Base-by-base conservation (phyloP, 2,797 vertebrate species). In the Busarellus nigricollis region DNA sequence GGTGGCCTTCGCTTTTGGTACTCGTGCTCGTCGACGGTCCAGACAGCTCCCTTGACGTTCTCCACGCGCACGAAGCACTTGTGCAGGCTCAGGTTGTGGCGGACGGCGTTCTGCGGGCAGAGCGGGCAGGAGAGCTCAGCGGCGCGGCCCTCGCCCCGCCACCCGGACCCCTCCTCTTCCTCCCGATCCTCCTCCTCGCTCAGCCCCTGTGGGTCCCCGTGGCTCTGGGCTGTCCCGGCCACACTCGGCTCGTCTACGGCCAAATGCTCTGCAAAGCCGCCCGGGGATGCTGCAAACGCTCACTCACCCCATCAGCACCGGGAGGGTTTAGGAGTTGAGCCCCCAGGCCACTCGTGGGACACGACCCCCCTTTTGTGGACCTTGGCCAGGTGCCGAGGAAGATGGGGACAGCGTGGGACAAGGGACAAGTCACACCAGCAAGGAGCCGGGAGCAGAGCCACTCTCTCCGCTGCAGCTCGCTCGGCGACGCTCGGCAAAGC, bases 1-100 rank as follows among this genome's bases (percentile, higher is more conserved):
- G 99, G 99, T 96, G 99, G 99, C 98, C 99, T 99, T 98, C 99
- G 98, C 98, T 99, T 99, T 99, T 99, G 99, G 98, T 99, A 99
- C 98, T 99, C 99, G 62, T 99, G 98, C 98, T 99, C 99, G 18
- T 99, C 99, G 97, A 99, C 99, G 3, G 99, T 99, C 99, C 99
- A 99, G 96, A 99, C 99, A 0, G 99, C 99, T 13, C 99, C 99
- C 97, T 99, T 99, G 97, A 99, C 99, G 35, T 99, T 99, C 98
- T 99, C 99, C 96, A 99, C 99, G 1, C 99, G 99, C 97, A 99
- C 99, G 49, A 99, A 99, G 98, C 99, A 99, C 98, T 99, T 99
- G 98, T 99, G 99, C 98, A 99, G 99, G 98, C 99, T 99, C 98
- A 99, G 98, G 98, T 99, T 99, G 98, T 99, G 99, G 96, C 99